A percentile compares a stretch with the other conserved stretches of the same genome.
Evolutionary conservation across 2,797 vertebrate genomes (phyloP).

Genomic region (Sternotherus odoratus): DNA sequence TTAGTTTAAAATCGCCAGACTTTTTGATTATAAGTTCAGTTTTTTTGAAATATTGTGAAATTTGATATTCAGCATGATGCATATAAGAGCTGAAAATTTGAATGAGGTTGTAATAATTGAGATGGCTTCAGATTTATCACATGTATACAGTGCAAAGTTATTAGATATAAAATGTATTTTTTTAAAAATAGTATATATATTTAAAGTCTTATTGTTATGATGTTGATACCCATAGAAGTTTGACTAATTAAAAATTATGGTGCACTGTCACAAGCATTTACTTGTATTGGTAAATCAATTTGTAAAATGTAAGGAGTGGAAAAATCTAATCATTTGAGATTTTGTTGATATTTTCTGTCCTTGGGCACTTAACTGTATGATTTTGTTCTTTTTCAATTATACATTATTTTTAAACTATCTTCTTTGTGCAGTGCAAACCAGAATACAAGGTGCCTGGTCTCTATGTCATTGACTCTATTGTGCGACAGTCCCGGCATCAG

Average conservation of each 20-base stretch:
- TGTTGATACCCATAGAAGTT: neutral
- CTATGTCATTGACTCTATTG: slow-evolving; percentile 98
- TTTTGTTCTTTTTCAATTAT: neutral
- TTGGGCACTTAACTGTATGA: neutral
- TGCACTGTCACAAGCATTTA: neutral
- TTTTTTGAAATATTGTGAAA: neutral
- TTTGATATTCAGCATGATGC: neutral
- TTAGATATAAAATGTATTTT: neutral
- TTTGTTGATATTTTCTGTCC: neutral
- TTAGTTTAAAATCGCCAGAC: neutral
- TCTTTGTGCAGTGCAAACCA: slow-evolving; percentile 91
- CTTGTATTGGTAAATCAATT: neutral
- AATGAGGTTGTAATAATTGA: neutral
- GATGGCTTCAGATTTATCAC: neutral
- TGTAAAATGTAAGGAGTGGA: neutral
- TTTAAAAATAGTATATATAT: neutral
- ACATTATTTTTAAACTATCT: neutral
- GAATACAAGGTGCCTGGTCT: slow-evolving; percentile 99
- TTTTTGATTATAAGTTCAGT: neutral
- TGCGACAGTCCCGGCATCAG: slow-evolving; percentile 97
- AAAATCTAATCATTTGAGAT: neutral
- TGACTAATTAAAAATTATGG: neutral
- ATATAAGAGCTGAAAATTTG: neutral
- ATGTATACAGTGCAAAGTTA: neutral
- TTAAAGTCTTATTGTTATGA: neutral